Evolutionary conservation across 1,140 invertebrate species (phyloP), one percentile per base, ranked within the genome.

Genomic region (Manduca sexta): DNA sequence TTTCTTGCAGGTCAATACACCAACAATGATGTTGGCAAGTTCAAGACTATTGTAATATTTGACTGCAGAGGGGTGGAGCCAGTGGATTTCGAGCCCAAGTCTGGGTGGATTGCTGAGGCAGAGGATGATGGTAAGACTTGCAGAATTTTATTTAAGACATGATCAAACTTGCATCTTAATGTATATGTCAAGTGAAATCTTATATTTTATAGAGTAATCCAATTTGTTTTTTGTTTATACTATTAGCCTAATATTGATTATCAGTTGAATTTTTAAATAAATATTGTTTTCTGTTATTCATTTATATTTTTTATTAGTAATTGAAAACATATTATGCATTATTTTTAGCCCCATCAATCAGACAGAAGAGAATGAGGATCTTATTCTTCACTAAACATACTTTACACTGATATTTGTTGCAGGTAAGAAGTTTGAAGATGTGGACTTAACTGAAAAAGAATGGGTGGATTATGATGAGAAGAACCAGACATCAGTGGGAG

Each of bases 381-480:
- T n/a, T n/a, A n/a, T n/a, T n/a, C n/a, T n/a, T n/a, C n/a, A n/a
- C n/a, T n/a, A n/a, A n/a, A n/a, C n/a, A n/a, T n/a, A n/a, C n/a
- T n/a, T n/a, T n/a, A n/a, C n/a, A n/a, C n/a, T n/a, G n/a, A n/a
- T n/a, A 78, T 59, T 49, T 41, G 8, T 82, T 80, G 44, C 63
- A 87, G 85, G 84, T 11, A 92, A 91, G 49, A 76, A 86, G 21
- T 98, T 97, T 80, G 79, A 86, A 31, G 92, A 97, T 64, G 90
- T 98, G 11, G 93, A 97, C 79, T 78, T 98, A 11, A 90, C 88
- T 34, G 95, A 97, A 68, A 93, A 93, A 64, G 95, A 97, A 80
- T 98, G 96, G 96, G 94, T 90, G 2, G 96, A 97, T 50, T 98
- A 96, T 85, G 95, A 97, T 87, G 95, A 97, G 61, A 95, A 94